Percentiles rank a stretch among this genome's conserved stretches.
phyloP scores from a whole-genome alignment of 2,113 vertebrate species.

The Agapornis roseicollis region DNA sequence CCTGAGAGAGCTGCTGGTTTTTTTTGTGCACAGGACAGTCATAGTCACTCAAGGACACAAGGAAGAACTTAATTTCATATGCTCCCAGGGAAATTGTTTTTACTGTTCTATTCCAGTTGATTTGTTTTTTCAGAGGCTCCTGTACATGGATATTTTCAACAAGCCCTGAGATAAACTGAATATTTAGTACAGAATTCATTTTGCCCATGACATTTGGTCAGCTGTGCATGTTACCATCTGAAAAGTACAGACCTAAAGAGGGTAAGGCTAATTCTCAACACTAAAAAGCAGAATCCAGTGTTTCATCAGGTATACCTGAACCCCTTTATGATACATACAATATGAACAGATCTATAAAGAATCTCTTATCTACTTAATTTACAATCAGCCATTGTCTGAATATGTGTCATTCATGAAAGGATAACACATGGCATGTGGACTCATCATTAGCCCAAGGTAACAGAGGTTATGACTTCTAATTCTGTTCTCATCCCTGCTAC shows the following conservation, averaged over 20 bases:
- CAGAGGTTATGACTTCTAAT: slow-evolving; percentile 34
- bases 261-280: not conserved
- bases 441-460: slow-evolving; percentile 28
- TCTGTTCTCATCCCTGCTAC: slow-evolving; percentile 23
- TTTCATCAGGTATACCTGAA: not conserved
- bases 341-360: not conserved
- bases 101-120: not conserved
- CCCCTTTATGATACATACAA: not conserved
- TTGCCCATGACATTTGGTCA: not conserved
- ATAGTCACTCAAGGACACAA: not conserved
- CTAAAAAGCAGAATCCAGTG: not conserved
- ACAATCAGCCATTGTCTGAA: not conserved
- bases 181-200: not conserved
- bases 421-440: not conserved
- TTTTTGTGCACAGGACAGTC: not conserved
- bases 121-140: not conserved
- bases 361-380: slow-evolving; percentile 24
- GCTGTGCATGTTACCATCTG: not conserved
- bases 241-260: not conserved
- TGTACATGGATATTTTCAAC: not conserved
- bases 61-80: not conserved
- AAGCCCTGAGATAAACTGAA: not conserved
- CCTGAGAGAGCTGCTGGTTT: not conserved
- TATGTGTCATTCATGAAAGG: slow-evolving; percentile 7
- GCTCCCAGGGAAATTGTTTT: not conserved